Evolutionary conservation across 2,797 vertebrate species (phyloP).

Genomic region (Galago senegalensis): DNA sequence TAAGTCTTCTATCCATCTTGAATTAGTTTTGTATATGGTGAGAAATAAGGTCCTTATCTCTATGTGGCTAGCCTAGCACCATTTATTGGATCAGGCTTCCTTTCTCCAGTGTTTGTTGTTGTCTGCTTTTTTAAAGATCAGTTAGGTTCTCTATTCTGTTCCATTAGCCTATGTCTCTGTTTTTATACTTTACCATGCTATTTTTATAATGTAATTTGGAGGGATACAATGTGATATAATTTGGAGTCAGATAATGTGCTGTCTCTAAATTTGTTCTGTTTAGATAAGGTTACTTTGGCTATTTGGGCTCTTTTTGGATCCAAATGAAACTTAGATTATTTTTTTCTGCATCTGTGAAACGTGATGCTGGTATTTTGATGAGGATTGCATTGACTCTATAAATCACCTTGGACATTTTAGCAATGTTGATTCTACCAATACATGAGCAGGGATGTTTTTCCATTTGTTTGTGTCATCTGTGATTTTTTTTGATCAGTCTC

Average conservation of each 20-base stretch:
- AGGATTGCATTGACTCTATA: background rate
- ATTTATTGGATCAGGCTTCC: background rate
- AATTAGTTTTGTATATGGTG: too few species aligned
- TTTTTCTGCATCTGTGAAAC: background rate
- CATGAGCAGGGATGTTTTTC: background rate
- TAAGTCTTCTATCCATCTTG: too few species aligned
- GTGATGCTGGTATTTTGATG: background rate
- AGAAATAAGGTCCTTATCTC: too few species aligned
- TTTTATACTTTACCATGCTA: background rate
- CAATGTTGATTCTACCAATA: background rate
- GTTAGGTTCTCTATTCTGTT: background rate
- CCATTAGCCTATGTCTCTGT: background rate
- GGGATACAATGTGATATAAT: background rate
- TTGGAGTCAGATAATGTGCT: background rate
- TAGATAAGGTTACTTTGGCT: background rate
- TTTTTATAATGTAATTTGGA: background rate
- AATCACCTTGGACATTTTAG: background rate
- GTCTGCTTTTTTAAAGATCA: background rate
- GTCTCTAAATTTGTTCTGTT: background rate
- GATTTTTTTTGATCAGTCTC: background rate
- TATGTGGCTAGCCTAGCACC: too few species aligned
- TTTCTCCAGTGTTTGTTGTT: background rate
- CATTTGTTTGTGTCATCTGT: background rate
- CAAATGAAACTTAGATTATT: background rate
- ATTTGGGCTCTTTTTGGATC: background rate